phyloP scores from a whole-genome alignment of 2,113 vertebrate species.

The Saguinus midas region DNA sequence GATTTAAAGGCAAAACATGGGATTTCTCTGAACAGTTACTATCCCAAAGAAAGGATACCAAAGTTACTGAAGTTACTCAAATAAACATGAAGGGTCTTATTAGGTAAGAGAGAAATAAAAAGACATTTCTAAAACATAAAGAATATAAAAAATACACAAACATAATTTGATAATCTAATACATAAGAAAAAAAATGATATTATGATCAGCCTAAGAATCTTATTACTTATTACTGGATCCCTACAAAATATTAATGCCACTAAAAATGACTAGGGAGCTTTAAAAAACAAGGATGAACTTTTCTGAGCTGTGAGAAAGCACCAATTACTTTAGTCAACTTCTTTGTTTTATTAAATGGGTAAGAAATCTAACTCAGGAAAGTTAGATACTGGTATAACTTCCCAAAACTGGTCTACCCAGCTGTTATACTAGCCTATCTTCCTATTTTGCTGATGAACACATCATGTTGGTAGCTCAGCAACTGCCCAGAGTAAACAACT shows the following conservation, averaged over 20 bases:
- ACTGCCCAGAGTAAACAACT: background rate
- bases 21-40: background rate
- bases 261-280: background rate
- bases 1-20: background rate
- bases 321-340: slow-evolving; percentile 1
- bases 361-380: background rate
- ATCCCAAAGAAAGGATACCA: background rate
- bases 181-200: background rate
- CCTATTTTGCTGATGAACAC: background rate
- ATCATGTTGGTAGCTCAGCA: background rate
- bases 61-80: background rate
- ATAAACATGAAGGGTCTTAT: background rate
- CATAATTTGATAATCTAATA: slow-evolving; percentile 1
- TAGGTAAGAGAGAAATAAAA: background rate
- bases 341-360: slow-evolving; percentile 2
- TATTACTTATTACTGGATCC: background rate
- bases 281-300: slow-evolving; percentile 3
- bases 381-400: background rate
- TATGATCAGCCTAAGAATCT: background rate
- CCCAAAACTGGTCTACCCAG: background rate
- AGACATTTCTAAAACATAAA: background rate
- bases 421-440: background rate
- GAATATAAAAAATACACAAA: slow-evolving; percentile 15
- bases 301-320: background rate
- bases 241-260: background rate